Evolutionary conservation across 1,140 invertebrate genomes (phyloP), one percentile per base, ranked within the genome.

Genomic region (Tetragnatha versicolor): DNA sequence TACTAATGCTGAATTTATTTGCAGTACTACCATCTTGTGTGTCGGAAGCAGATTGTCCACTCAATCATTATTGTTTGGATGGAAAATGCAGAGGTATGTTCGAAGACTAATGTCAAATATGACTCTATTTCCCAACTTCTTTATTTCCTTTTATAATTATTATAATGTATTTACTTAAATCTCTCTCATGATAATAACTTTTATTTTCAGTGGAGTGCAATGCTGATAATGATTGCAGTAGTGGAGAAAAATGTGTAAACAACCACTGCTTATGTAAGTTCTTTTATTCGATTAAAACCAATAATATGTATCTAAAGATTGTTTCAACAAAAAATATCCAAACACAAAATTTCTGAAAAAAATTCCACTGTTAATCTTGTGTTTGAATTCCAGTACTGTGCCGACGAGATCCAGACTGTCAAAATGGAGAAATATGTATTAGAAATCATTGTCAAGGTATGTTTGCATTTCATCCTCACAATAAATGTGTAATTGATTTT

Each of bases 1-100:
- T 29, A 65, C n/a, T 69, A 81, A 37, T 79, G 65, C 29, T 49
- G 51, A 25, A 39, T 82, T 1, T 20, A 27, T 17, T 60, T 73
- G 33, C 22, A 80, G 93, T 82, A 92, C 91, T 82, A 53, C 82
- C 82, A 39, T 72, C 66, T 1, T 97, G 95, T 82, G 89, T 93
- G 63, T 89, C 94, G 1, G 93, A 96, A 83, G 94, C 95, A 81
- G 94, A 96, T 82, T 96, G 94, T 83, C 96, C 96, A 89, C 86
- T 95, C 14, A 94, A 94, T n/a, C 93, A 96, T 83, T 93, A 96
- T 29, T 83, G 82, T 49, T 55, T 82, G 17, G 60, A 78, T 58
- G 82, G 81, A 33, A 81, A 83, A 81, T 83, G 82, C 61, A 55
- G 75, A 81, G 81, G 81, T 82, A 72, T 22, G 20, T 35, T 35